Evolutionary conservation across 1,140 invertebrate species (phyloP).

Genomic region (Drosophila sproati): DNA sequence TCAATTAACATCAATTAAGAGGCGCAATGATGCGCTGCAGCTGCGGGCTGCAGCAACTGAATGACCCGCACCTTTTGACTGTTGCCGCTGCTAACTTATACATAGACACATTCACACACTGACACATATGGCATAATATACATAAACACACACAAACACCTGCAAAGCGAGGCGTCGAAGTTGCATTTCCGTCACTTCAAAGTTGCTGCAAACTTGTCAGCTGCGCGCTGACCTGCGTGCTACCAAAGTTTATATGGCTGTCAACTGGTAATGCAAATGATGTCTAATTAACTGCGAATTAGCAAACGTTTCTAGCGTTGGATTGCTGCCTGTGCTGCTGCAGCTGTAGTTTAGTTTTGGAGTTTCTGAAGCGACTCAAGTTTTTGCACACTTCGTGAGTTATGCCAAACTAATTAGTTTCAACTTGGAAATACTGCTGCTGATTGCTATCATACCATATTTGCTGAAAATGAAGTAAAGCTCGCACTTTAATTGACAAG

Average conservation of each 20-base stretch:
- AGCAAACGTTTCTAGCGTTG: constrained; percentile 10
- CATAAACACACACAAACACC: not conserved
- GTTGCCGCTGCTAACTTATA: not conserved
- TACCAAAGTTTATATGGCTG: constrained; percentile 38
- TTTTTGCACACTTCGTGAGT: constrained; percentile 73
- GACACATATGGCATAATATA: not conserved
- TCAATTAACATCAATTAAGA: constrained; percentile 77
- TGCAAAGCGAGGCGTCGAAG: constrained; percentile 10
- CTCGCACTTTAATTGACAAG: not conserved
- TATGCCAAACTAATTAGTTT: constrained; percentile 64
- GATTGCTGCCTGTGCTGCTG: constrained; percentile 1
- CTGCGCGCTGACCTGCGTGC: constrained; percentile 39
- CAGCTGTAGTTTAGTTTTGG: constrained; percentile 1
- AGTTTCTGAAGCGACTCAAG: constrained; percentile 63
- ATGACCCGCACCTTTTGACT: constrained; percentile 18
- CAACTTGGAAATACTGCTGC: constrained; percentile 4
- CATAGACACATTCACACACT: not conserved
- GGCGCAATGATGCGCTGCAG: constrained; percentile 49
- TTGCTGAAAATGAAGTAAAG: not conserved
- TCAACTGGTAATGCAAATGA: constrained; percentile 54
- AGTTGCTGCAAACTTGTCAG: constrained; percentile 43
- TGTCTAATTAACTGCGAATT: constrained; percentile 54
- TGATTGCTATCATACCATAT: constrained; percentile 3
- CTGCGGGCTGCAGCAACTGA: constrained; percentile 25
- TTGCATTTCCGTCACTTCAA: constrained; percentile 46